phyloP scores from a whole-genome alignment of 1,140 invertebrate genomes.

The Drosophila aff. region DNA sequence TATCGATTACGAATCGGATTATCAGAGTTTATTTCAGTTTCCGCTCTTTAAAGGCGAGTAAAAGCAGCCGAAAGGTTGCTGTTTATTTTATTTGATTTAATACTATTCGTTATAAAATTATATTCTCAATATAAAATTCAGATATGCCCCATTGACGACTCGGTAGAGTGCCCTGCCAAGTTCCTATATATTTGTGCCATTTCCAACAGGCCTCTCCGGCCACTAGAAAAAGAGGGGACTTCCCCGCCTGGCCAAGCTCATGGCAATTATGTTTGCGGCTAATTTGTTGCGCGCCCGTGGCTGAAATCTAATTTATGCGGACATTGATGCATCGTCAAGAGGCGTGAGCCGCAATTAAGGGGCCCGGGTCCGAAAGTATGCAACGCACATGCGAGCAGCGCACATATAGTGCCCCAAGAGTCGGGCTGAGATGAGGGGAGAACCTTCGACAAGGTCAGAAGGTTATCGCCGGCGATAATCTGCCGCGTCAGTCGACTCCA shows the following conservation, averaged over 20 bases:
- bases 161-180: constrained; percentile 11
- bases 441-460: constrained; percentile 25
- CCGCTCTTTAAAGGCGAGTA: too few species aligned
- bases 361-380: constrained; percentile 38
- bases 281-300: constrained; percentile 25
- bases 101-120: background rate
- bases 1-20: constrained; percentile 8
- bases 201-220: constrained; percentile 6
- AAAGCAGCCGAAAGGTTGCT: too few species aligned
- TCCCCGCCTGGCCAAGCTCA: constrained; percentile 15
- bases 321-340: constrained; percentile 49
- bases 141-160: background rate
- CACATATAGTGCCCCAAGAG: too few species aligned
- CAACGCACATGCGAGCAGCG: background rate
- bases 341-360: constrained; percentile 24
- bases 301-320: constrained; percentile 45
- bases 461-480: constrained; percentile 49
- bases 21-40: background rate
- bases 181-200: constrained; percentile 7
- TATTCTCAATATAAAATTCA: background rate
- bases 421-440: background rate
- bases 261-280: constrained; percentile 58
- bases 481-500: background rate
- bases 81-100: background rate
- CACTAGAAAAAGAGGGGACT: background rate